Conservation (phyloP, 2,888 invertebrate species). For the Chymomyza fuscimana region DNA sequence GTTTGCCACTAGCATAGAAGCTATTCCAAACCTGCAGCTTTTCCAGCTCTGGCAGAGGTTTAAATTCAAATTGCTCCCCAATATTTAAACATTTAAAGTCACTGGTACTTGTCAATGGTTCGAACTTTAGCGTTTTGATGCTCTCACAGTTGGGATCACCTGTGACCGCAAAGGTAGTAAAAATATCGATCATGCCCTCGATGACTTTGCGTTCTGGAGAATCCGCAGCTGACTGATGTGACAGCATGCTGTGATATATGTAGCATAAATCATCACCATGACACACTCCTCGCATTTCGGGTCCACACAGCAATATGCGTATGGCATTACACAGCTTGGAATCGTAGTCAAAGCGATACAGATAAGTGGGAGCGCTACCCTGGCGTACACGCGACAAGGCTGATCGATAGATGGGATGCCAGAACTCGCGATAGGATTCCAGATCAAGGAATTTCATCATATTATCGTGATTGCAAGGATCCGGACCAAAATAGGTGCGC, state of each 20-base stretch:
- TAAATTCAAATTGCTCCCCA: slow-evolving; percentile 60
- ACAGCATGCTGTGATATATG: slow-evolving; percentile 73
- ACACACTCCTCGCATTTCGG: slow-evolving; percentile 70
- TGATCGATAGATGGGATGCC: slow-evolving; percentile 77
- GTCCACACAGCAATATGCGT: slow-evolving; percentile 72
- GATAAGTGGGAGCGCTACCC: slow-evolving; percentile 71
- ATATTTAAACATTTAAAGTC: slow-evolving; percentile 75
- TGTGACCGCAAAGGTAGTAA: slow-evolving; percentile 75
- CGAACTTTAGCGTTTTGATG: slow-evolving; percentile 52
- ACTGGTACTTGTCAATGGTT: slow-evolving; percentile 51
- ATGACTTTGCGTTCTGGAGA: slow-evolving; percentile 69
- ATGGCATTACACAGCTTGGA: slow-evolving; percentile 72
- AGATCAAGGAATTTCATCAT: slow-evolving; percentile 77
- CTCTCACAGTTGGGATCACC: slow-evolving; percentile 74
- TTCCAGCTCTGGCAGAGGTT: slow-evolving; percentile 68
- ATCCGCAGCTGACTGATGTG: slow-evolving; percentile 57
- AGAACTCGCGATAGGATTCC: slow-evolving; percentile 75
- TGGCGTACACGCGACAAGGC: slow-evolving; percentile 63
- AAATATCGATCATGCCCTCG: slow-evolving; percentile 71
- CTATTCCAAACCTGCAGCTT: slow-evolving; percentile 74
- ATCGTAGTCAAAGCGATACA: slow-evolving; percentile 79
- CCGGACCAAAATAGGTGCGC: slow-evolving; percentile 70
- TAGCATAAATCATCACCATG: slow-evolving; percentile 79
- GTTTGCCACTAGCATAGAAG: slow-evolving; percentile 65
- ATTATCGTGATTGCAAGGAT: slow-evolving; percentile 74